Evolutionary conservation across 2,113 vertebrate species (phyloP).

Genomic region (Brachypodius melanocephalos): DNA sequence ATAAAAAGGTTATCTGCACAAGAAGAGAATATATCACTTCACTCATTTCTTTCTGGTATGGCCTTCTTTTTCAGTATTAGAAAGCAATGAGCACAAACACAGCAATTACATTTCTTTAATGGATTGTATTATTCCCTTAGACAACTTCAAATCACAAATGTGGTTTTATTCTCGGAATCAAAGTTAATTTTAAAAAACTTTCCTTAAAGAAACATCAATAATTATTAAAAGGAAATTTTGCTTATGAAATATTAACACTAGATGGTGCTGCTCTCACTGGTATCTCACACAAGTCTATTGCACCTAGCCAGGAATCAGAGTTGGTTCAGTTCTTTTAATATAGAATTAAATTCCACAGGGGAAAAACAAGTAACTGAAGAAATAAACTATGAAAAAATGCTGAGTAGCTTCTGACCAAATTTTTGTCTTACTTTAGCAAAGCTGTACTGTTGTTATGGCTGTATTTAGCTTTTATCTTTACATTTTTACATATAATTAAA

Average conservation of each 20-base stretch:
- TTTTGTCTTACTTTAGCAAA: neutral
- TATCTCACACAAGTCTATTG: neutral
- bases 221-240: neutral
- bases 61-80: neutral
- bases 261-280: conserved; percentile 67
- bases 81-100: neutral
- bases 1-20: neutral
- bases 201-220: neutral
- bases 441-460: neutral
- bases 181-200: neutral
- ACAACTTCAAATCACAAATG: neutral
- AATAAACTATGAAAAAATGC: neutral
- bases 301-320: neutral
- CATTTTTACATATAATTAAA: neutral
- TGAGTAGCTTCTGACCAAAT: neutral
- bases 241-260: conserved; percentile 65
- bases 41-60: neutral
- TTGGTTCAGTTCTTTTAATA: neutral
- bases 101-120: neutral
- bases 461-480: neutral
- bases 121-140: neutral
- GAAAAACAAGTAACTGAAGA: neutral
- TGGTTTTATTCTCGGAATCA: neutral
- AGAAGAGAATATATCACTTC: neutral
- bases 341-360: neutral